Conservation (phyloP, 2,888 invertebrate genomes). For the Apodemia duryi region DNA sequence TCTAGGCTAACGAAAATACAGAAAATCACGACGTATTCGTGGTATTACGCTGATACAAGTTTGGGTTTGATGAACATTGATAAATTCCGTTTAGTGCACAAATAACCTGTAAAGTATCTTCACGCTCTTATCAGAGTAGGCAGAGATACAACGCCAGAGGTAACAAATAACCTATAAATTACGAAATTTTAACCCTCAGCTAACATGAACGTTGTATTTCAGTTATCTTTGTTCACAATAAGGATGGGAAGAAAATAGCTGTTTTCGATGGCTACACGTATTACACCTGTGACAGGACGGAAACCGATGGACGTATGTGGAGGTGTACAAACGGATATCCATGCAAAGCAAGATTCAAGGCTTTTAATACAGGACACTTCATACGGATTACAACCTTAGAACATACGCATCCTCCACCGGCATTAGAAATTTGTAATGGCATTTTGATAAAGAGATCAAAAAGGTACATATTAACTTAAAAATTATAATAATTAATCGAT, state of each 20-base stretch:
- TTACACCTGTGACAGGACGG: slow-evolving; percentile 35
- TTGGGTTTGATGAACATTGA: too few species aligned
- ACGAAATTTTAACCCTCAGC: not conserved
- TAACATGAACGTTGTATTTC: slow-evolving; percentile 18
- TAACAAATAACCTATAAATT: too few species aligned
- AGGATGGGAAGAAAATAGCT: slow-evolving; percentile 42
- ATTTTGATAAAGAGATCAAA: slow-evolving; percentile 30
- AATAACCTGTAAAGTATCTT: too few species aligned
- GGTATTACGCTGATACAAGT: too few species aligned
- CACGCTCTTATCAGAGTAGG: too few species aligned
- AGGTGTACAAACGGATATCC: slow-evolving; percentile 46
- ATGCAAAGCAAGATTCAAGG: slow-evolving; percentile 47
- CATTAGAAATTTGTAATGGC: slow-evolving; percentile 34
- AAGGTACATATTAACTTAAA: slow-evolving; percentile 12
- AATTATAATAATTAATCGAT: too few species aligned
- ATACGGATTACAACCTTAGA: slow-evolving; percentile 36
- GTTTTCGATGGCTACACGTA: slow-evolving; percentile 43
- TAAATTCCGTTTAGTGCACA: too few species aligned
- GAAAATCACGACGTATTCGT: too few species aligned
- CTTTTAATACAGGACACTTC: slow-evolving; percentile 35
- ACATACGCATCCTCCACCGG: slow-evolving; percentile 41
- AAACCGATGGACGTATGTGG: slow-evolving; percentile 39
- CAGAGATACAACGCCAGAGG: too few species aligned
- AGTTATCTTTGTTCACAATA: slow-evolving; percentile 40
- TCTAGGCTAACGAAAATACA: too few species aligned